phyloP scores from a whole-genome alignment of 2,113 vertebrate genomes.

The Marcusenius ussheri region DNA sequence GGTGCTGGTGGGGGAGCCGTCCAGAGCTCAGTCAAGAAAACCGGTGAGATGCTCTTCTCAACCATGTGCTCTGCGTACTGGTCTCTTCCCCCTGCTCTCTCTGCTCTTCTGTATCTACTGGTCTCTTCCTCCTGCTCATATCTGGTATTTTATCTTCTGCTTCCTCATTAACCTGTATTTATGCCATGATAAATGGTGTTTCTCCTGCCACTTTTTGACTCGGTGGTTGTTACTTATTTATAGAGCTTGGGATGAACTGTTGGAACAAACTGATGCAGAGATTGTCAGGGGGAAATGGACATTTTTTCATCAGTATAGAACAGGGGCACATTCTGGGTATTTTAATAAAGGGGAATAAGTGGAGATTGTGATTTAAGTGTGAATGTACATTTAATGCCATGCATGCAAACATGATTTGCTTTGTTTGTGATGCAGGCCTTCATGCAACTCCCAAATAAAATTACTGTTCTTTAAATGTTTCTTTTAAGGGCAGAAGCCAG shows the following conservation, averaged over 20 bases:
- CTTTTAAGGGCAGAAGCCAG: constrained; percentile 89
- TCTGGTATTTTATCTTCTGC: not conserved
- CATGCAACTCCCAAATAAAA: constrained; percentile 49
- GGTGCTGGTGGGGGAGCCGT: constrained; percentile 73
- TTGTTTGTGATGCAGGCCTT: not conserved
- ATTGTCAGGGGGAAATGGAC: not conserved
- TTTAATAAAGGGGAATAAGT: not conserved
- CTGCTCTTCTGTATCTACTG: not conserved
- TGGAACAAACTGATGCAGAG: not conserved
- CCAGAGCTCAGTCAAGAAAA: constrained; percentile 84
- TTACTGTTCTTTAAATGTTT: constrained; percentile 56
- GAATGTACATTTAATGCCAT: not conserved
- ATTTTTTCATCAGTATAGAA: not conserved
- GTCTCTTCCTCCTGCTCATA: not conserved
- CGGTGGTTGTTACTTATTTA: not conserved
- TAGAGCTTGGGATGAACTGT: not conserved
- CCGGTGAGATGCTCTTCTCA: constrained; percentile 65
- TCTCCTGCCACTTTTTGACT: not conserved
- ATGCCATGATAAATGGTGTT: not conserved
- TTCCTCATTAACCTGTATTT: not conserved
- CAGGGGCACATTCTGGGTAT: not conserved
- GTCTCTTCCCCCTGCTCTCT: not conserved
- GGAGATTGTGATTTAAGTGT: not conserved
- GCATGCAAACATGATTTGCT: not conserved
- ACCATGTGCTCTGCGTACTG: not conserved